Conservation (phyloP, 2,888 invertebrate species). For the Mythimna impura region DNA sequence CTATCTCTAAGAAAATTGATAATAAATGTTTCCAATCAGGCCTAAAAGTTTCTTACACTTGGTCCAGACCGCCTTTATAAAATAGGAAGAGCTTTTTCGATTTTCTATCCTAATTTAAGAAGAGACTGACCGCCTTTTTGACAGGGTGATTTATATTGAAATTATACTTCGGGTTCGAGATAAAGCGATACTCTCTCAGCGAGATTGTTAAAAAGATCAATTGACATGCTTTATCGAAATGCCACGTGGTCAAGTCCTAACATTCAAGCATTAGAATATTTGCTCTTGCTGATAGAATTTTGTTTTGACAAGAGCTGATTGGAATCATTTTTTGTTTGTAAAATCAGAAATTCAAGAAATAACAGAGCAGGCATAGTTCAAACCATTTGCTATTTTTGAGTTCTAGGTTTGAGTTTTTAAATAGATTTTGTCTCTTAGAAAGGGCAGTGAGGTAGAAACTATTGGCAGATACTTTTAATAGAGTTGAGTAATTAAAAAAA, state of each 20-base stretch:
- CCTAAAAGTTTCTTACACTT: background rate
- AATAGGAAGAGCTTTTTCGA: constrained; percentile 7
- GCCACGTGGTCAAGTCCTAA: background rate
- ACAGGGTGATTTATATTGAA: background rate
- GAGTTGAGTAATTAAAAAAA: background rate
- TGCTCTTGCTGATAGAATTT: background rate
- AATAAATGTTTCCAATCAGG: background rate
- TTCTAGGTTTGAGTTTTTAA: background rate
- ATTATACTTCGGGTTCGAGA: background rate
- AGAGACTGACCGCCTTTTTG: background rate
- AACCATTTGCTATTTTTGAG: background rate
- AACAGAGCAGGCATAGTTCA: background rate
- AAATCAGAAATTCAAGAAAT: background rate
- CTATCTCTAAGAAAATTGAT: background rate
- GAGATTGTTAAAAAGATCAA: background rate
- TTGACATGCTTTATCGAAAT: background rate
- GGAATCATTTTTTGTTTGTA: background rate
- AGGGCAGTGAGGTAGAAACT: background rate
- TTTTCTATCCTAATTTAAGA: constrained; percentile 18
- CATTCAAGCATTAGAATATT: background rate
- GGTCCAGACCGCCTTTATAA: background rate
- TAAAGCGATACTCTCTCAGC: background rate
- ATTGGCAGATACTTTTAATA: background rate
- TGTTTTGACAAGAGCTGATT: background rate
- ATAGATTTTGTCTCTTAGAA: background rate